These are phyloP conservation scores for Discoglossus pictus DNA, from an alignment of 2,797 vertebrate genomes.

Conservation along the genomic window DNA sequence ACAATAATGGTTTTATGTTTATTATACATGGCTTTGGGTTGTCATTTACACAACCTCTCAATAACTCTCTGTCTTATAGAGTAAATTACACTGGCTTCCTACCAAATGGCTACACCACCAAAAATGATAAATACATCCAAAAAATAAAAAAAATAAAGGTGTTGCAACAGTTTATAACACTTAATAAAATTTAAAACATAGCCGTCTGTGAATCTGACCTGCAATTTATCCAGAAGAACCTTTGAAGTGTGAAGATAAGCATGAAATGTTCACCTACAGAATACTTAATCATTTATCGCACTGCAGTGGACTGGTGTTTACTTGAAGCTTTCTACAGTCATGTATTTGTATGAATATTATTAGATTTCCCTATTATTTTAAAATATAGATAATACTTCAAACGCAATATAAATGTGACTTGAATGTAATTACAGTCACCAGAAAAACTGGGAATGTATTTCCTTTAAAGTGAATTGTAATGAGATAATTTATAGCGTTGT, in stretches of 20 bases:
- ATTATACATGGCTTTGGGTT: neutral
- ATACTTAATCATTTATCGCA: slow-evolving; percentile 29
- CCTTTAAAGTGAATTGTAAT: too few relatives aligned
- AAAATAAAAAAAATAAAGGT: slow-evolving; percentile 34
- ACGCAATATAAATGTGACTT: too few relatives aligned
- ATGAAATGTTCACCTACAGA: slow-evolving; percentile 39
- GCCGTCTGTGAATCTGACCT: slow-evolving; percentile 32
- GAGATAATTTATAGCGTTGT: too few relatives aligned
- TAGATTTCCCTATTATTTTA: neutral
- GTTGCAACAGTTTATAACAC: slow-evolving; percentile 31
- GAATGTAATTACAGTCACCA: too few relatives aligned
- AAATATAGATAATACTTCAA: too few relatives aligned
- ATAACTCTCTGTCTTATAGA: slow-evolving; percentile 2
- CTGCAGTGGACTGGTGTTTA: slow-evolving; percentile 22
- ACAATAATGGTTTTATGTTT: neutral
- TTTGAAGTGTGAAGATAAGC: slow-evolving; percentile 39
- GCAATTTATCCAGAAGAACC: slow-evolving; percentile 37
- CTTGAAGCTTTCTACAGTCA: neutral
- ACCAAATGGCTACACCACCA: slow-evolving; percentile 24
- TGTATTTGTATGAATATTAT: neutral
- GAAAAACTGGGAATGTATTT: too few relatives aligned
- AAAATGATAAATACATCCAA: slow-evolving; percentile 36
- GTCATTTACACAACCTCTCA: slow-evolving; percentile 16
- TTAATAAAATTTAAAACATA: slow-evolving; percentile 43
- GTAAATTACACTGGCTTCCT: slow-evolving; percentile 19